Evolutionary conservation across 2,113 vertebrate species (phyloP), one percentile per base, ranked within the genome.

Genomic region (Tapirus terrestris): DNA sequence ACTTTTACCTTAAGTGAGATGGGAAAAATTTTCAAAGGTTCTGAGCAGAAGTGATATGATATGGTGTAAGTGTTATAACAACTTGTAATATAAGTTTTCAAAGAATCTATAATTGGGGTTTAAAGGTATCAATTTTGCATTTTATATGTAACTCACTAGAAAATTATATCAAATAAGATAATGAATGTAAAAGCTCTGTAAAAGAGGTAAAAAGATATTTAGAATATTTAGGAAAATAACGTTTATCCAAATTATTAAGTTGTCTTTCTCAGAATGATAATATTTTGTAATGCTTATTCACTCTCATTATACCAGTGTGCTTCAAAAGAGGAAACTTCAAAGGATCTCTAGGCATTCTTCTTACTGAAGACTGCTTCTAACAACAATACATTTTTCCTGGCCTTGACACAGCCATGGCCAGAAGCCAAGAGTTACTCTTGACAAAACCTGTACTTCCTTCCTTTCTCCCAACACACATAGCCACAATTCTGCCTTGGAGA

Each of bases 81-180:
- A 85, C 13, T 31, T 58, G 12, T 83, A 77, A 88, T 83, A 36
- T 79, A 39, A 45, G 11, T 77, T 76, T 91, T 72, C 13, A 89
- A 76, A 95, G 53, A 76, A 73, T 53, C 45, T 86, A 13, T 82
- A 91, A 91, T 36, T 81, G 27, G 31, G 3, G 27, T 43, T 96
- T 97, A 77, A 90, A 94, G 56, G 14, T 90, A 89, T 13, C 63
- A 88, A 56, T 94, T 86, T 89, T 58, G 80, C 43, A 92, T 68
- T 95, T 58, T 82, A 93, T 43, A 10, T 89, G 23, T 81, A 93
- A 93, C 58, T 65, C 58, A 94, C 53, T 31, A 89, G 84, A 25
- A 93, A 92, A 89, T 77, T 51, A 36, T 36, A 96, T 53, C 48
- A 92, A 94, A 45, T 68, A 94, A 95, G 6, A 95, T 45, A 86